These are phyloP conservation scores for Pedionomus torquatus DNA, from an alignment of 2,113 vertebrate species.

Conservation along the genomic window DNA sequence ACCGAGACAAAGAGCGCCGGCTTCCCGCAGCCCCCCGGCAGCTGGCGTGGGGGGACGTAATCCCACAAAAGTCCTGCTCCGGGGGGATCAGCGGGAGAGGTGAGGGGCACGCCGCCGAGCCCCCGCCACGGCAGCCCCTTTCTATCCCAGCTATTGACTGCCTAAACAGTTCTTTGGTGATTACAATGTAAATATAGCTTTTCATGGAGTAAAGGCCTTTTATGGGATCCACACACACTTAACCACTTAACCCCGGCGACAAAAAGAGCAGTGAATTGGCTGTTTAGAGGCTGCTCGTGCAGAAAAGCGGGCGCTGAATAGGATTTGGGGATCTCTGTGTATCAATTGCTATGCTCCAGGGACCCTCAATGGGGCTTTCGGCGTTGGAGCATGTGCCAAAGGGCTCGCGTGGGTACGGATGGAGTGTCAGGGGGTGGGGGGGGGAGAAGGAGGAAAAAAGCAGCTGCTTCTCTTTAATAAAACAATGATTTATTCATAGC, in stretches of 20 bases:
- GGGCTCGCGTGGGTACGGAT: conserved; percentile 41
- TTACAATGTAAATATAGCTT: conserved; percentile 79
- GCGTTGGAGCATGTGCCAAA: conserved; percentile 77
- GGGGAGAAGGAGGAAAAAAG: conserved; percentile 32
- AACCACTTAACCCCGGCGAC: conserved; percentile 82
- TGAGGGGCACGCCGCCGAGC: not conserved
- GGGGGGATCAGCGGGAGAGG: conserved; percentile 15
- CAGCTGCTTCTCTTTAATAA: conserved; percentile 82
- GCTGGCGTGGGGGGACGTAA: conserved; percentile 66
- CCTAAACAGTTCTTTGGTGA: conserved; percentile 72
- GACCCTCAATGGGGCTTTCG: conserved; percentile 68
- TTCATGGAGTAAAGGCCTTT: conserved; percentile 77
- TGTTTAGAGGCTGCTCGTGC: conserved; percentile 77
- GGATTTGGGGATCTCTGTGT: conserved; percentile 80
- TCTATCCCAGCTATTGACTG: conserved; percentile 52
- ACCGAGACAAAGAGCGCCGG: not conserved
- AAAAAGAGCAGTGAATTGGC: conserved; percentile 80
- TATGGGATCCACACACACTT: conserved; percentile 77
- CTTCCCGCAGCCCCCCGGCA: conserved; percentile 12
- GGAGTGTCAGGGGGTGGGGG: not conserved
- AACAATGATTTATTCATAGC: conserved; percentile 85
- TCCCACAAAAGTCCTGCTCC: conserved; percentile 60
- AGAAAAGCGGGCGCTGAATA: conserved; percentile 71
- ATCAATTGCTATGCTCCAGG: conserved; percentile 77
- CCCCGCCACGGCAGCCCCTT: conserved; percentile 19